Evolutionary conservation across 1,140 invertebrate genomes (phyloP).

Genomic region (Chionoecetes opilio): DNA sequence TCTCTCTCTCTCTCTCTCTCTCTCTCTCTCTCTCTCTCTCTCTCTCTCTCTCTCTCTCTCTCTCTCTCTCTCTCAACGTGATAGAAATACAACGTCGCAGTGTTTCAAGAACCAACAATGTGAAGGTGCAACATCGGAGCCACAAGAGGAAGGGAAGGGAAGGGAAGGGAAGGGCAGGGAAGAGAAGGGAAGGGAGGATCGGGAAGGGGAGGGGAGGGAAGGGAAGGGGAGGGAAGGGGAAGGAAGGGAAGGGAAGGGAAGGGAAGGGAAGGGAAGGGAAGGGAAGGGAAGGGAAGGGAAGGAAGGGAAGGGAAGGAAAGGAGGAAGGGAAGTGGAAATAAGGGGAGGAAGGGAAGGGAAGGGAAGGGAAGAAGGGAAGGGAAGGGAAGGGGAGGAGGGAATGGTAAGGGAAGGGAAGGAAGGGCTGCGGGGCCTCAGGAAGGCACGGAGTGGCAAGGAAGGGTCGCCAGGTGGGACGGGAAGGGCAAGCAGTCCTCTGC

Average conservation of each 20-base stretch:
- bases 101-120: background rate
- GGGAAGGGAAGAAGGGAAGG: background rate
- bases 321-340: background rate
- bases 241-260: background rate
- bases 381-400: background rate
- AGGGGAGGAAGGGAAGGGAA: no score
- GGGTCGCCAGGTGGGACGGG: background rate
- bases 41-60: slow-evolving; percentile 21
- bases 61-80: background rate
- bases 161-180: background rate
- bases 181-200: background rate
- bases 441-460: background rate
- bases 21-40: background rate
- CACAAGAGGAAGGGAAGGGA: background rate
- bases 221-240: background rate
- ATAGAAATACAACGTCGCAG: background rate
- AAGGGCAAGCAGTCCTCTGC: background rate
- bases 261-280: no score
- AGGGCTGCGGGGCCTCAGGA: background rate
- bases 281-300: background rate
- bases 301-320: background rate
- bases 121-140: background rate
- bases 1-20: background rate
- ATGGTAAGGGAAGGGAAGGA: background rate
- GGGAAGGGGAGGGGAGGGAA: background rate